Evolutionary conservation across 2,888 invertebrate species (phyloP), one percentile per base, ranked within the genome.

Genomic region (Cataglyphis albicans): DNA sequence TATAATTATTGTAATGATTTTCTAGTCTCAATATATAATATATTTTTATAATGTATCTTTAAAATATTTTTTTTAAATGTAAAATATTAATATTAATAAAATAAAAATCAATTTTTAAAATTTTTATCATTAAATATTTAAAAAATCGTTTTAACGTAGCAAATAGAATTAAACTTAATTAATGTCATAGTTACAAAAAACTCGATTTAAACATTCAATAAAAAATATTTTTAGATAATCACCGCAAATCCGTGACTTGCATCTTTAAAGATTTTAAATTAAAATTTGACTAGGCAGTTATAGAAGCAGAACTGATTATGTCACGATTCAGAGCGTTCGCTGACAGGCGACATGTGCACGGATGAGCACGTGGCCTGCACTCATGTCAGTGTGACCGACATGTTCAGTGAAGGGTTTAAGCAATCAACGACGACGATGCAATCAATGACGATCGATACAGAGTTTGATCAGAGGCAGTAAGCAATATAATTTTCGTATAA

Each of bases 351-450:
- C 87, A 86, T 86, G 88, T 87, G 88, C 65, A 44, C 41, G 70
- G 73, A 70, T 75, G 84, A 78, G 74, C 83, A 84, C 85, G 83
- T 83, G 85, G 74, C 68, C 10, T 48, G 59, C 29, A 57, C 75
- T 72, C 41, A 41, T 38, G 15, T 48, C 52, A 41, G 65, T 48
- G 63, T 72, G 81, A 81, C 72, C 44, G 35, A 63, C 65, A 68
- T 74, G 41, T 63, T 70, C 61, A 67, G 89, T 87, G 89, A 89
- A 89, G 86, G 89, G 88, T 83, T 87, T 73, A 67, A 84, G 44
- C 74, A 72, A 65, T 75, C 74, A 73, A 63, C 35, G 65, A 76
- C 73, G 38, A 35, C 18, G 52, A 78, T 83, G 48, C 67, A 82
- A 83, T 72, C 57, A 57, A 55, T n/a, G 72, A 75, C 76, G 38